Base-by-base conservation (phyloP, 2,797 vertebrate species). In the Schizopygopsis pylzovi region DNA sequence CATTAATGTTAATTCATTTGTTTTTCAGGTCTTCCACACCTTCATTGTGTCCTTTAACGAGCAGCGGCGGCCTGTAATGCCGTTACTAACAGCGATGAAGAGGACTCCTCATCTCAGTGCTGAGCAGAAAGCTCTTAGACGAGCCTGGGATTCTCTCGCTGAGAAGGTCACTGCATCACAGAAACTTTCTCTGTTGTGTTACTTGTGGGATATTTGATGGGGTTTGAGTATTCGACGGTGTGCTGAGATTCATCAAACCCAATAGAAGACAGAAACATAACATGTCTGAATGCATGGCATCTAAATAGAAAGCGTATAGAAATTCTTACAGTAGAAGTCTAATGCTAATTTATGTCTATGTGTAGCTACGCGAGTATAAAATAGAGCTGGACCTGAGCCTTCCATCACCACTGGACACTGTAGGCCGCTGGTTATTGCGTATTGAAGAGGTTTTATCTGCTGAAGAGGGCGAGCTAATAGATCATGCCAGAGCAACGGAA, bases 21-120 rank as follows among this genome's bases (percentile, higher is more conserved):
- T 52, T 11, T 73, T 83, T 73, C 84, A 96, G 96, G 96, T 95
- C 6, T 94, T 97, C 90, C 95, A 97, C 67, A 97, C 96, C 20
- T 99, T 98, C 80, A 89, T 96, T 92, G 96, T 96, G 85, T 96
- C 94, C 25, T 97, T 99, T 88, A 96, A 95, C 9, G 96, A 97
- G 92, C 97, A 95, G 88, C 96, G 98, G 9, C 93, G 93, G 0
- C 83, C 93, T 3, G 96, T 98, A 89, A 90, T 97, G 93, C 96
- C 96, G 0, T 41, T 97, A 56, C 73, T 98, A 86, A 94, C 95
- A 0, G 92, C 93, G 0, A 96, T 95, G 94, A 93, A 90, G 88
- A 93, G 92, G 72, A 92, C 85, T 3, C 78, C 92, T 3, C 94
- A 94, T 49, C 91, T 92, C 87, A 94, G 89, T 0, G 89, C 95